phyloP scores from a whole-genome alignment of 2,113 vertebrate genomes.

The Pelvicachromis taeniatus region DNA sequence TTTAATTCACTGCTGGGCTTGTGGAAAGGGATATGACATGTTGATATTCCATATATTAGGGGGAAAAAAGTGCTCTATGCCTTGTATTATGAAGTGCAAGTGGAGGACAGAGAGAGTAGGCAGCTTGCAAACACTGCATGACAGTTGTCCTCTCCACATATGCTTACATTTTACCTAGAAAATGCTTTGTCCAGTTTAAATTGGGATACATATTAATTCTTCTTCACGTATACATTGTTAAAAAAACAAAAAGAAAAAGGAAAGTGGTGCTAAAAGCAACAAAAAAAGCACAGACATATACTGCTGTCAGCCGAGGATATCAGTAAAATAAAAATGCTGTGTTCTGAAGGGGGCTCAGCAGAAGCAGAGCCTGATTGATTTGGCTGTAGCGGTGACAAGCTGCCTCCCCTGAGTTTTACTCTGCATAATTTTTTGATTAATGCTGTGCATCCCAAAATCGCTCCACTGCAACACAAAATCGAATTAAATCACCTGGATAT shows the following conservation, averaged over 20 bases:
- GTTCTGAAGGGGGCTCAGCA: slow-evolving; percentile 28
- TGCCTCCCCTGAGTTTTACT: slow-evolving; percentile 57
- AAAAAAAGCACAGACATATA: background rate
- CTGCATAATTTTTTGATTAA: slow-evolving; percentile 74
- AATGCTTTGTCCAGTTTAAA: background rate
- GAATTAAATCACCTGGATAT: slow-evolving; percentile 75
- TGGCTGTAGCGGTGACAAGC: slow-evolving; percentile 58
- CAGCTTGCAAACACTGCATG: background rate
- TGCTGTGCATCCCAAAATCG: slow-evolving; percentile 59
- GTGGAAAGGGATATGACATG: slow-evolving; percentile 27
- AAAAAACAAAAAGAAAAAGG: background rate
- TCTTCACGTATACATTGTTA: background rate
- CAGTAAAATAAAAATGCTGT: slow-evolving; percentile 30
- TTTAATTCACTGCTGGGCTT: slow-evolving; percentile 60
- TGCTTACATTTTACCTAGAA: background rate
- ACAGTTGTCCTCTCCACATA: background rate
- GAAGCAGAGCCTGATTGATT: slow-evolving; percentile 66
- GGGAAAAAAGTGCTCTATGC: background rate
- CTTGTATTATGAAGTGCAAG: slow-evolving; percentile 17
- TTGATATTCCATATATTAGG: slow-evolving; percentile 40
- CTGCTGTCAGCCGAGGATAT: background rate
- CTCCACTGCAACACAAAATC: slow-evolving; percentile 66
- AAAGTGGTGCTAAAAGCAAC: background rate
- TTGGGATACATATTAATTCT: background rate
- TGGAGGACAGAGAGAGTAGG: background rate